Base-by-base conservation (phyloP, 1,140 invertebrate genomes). In the Leptonema lineaticorne region DNA sequence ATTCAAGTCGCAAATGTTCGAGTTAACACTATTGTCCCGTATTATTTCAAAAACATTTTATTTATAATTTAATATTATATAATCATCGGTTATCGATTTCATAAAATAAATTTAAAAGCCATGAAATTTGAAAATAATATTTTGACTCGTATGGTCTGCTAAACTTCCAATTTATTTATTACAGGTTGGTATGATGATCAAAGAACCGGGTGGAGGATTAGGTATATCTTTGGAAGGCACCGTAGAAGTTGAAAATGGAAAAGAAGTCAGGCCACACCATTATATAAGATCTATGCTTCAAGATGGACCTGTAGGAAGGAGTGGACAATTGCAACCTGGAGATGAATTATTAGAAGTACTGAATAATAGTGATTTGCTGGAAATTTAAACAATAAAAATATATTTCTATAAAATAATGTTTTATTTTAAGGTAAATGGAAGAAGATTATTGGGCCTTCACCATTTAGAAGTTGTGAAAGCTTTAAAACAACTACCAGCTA, bases 401-500 rank as follows among this genome's bases (percentile, higher is more conserved):
- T 41, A 1, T 2, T 11, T 14, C 9, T 41, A 2, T 2, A 41
- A 16, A 16, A 45, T 18, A n/a, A 33, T 59, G 11, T 59, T 28
- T 22, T 22, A 22, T 74, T 77, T 78, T 18, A 74, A 96, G 93
- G 94, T 97, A 0, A 98, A 97, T 78, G 93, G 93, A 9, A 88
- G 90, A 75, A 84, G 91, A 69, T 84, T 97, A 56, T 84, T 96
- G 69, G 95, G 95, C 22, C 87, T 95, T 64, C 93, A 95, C 82
- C 94, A 96, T 76, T 88, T 93, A 69, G 93, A 95, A 77, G 94
- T 96, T 46, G 94, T 96, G 7, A 87, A 87, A n/a, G 89, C 93
- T 71, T 79, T 97, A 30, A 93, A 95, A 77, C 92, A 95, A 71
- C 86, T 96, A 66, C 92, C 93, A n/a, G 86, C 92, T 72, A 86